Conservation (phyloP, 2,797 vertebrate genomes). For the Pangasius krempfi region DNA sequence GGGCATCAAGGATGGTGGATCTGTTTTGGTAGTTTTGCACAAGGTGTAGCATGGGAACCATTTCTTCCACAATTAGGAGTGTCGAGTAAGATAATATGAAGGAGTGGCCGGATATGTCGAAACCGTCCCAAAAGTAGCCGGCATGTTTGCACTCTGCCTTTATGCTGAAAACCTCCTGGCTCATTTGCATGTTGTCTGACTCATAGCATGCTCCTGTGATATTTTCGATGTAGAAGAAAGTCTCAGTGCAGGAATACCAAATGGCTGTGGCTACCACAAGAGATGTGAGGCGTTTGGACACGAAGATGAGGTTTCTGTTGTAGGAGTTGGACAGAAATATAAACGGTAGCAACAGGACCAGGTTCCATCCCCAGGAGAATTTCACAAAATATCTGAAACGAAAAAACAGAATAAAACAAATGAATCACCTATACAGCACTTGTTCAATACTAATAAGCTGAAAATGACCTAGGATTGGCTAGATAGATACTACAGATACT, state of each 20-base stretch:
- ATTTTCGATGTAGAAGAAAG: conserved; percentile 85
- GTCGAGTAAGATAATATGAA: conserved; percentile 90
- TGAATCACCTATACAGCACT: neutral
- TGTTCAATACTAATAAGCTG: neutral
- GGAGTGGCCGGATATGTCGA: conserved; percentile 94
- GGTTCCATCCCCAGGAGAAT: conserved; percentile 92
- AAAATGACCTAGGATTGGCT: neutral
- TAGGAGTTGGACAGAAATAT: conserved; percentile 80
- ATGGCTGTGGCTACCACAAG: conserved; percentile 83
- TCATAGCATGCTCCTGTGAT: conserved; percentile 81
- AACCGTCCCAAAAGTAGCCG: conserved; percentile 84
- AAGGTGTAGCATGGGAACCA: conserved; percentile 76
- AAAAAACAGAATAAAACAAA: conserved; percentile 20
- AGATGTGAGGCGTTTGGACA: conserved; percentile 75
- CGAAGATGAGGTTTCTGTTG: conserved; percentile 63
- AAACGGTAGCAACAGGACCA: conserved; percentile 89
- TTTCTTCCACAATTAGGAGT: conserved; percentile 90
- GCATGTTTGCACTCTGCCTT: conserved; percentile 79
- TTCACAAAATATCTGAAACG: conserved; percentile 91
- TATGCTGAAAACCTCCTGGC: conserved; percentile 60
- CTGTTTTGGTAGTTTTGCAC: conserved; percentile 51
- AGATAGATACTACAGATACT: neutral
- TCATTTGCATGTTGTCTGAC: neutral
- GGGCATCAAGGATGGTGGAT: conserved; percentile 65
- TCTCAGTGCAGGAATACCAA: conserved; percentile 84